Conservation (phyloP, 2,113 vertebrate species). For the Menidia beryllina region DNA sequence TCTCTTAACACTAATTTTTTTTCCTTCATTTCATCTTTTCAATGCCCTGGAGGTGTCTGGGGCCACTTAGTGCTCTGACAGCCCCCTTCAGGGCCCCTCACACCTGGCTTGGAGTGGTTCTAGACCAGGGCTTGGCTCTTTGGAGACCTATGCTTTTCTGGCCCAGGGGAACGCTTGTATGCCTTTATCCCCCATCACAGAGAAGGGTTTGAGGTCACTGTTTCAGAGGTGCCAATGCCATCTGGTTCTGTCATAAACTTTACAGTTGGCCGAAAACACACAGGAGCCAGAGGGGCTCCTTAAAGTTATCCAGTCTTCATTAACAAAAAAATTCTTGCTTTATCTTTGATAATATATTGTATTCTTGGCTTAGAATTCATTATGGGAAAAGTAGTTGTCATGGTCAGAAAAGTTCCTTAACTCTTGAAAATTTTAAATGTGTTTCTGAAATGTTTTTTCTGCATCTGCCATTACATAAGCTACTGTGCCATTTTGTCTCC, state of each 20-base stretch:
- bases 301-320: constrained; percentile 1
- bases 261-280: constrained; percentile 39
- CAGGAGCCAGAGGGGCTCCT: constrained; percentile 29
- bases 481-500: constrained; percentile 1
- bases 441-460: neutral
- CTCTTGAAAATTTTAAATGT: constrained; percentile 3
- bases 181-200: constrained; percentile 70
- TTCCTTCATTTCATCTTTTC: constrained; percentile 38
- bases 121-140: constrained; percentile 56
- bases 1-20: constrained; percentile 26
- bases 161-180: constrained; percentile 59
- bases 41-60: constrained; percentile 68
- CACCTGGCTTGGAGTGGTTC: constrained; percentile 71
- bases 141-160: constrained; percentile 44
- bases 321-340: neutral
- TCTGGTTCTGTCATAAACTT: constrained; percentile 45
- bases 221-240: constrained; percentile 57
- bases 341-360: constrained; percentile 14
- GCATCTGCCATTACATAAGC: neutral
- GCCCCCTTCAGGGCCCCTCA: constrained; percentile 59
- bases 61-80: constrained; percentile 66
- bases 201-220: constrained; percentile 64
- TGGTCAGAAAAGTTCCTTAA: neutral
- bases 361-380: neutral
- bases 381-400: neutral